phyloP scores from a whole-genome alignment of 2,113 vertebrate genomes.

The Oncorhynchus nerka region DNA sequence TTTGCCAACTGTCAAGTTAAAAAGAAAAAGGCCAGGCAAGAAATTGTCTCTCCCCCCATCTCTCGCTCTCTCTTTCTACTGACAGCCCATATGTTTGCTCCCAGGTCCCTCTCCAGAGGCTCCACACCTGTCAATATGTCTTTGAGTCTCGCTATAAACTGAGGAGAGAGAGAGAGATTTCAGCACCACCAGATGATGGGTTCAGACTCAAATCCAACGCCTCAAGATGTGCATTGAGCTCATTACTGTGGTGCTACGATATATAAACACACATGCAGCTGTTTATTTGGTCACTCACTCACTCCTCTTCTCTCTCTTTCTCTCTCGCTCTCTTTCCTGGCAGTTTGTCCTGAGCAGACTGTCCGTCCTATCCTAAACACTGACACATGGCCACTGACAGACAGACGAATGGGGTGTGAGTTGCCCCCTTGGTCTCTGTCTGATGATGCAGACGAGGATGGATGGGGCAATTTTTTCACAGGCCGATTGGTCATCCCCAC shows the following conservation, averaged over 20 bases:
- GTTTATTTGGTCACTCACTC: conserved; percentile 54
- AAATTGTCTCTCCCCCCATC: too few relatives aligned
- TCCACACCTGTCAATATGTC: conserved; percentile 76
- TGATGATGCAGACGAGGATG: conserved; percentile 56
- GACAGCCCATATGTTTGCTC: conserved; percentile 62
- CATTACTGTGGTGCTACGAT: conserved; percentile 51
- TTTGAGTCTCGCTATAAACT: conserved; percentile 47
- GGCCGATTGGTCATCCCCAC: conserved; percentile 54
- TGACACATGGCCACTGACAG: conserved; percentile 65
- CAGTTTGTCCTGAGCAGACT: conserved; percentile 58
- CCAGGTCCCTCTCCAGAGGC: conserved; percentile 51
- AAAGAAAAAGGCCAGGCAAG: too few relatives aligned
- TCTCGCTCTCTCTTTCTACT: conserved; percentile 41
- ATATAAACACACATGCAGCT: conserved; percentile 69
- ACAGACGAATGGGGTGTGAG: conserved; percentile 63
- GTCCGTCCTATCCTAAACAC: conserved; percentile 57
- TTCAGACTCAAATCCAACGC: conserved; percentile 66
- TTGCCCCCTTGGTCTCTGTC: conserved; percentile 49
- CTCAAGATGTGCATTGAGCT: conserved; percentile 49
- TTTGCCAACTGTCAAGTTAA: conserved; percentile 10
- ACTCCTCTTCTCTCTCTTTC: too few relatives aligned
- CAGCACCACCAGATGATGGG: conserved; percentile 78
- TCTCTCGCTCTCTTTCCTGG: conserved; percentile 41
- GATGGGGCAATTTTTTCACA: conserved; percentile 55
- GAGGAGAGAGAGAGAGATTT: conserved; percentile 33